Base-by-base conservation (phyloP, 1,140 invertebrate species). In the Archegozetes longisetosus region DNA sequence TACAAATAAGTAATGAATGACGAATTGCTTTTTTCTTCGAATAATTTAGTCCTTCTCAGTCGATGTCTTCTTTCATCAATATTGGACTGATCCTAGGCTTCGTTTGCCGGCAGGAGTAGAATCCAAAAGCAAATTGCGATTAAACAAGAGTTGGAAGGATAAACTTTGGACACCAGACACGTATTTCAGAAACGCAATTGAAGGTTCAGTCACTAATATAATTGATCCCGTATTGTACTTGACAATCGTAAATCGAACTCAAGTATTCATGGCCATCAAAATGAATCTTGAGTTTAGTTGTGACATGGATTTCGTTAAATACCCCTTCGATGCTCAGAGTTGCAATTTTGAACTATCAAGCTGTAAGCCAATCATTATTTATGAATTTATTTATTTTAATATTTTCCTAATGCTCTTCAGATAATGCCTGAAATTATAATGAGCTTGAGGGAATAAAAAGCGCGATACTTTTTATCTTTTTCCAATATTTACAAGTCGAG, bases 81-180 rank as follows among this genome's bases (percentile, higher is more conserved):
- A 51, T 23, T 58, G 56, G 56, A 59, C 48, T 55, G 56, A 58
- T 55, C 12, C 58, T 57, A 22, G 56, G n/a, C 56, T 58, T 27
- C 27, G 20, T 20, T 6, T 22, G 25, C 53, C 53, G 32, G 17
- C 32, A 40, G 32, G 32, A 40, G 6, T 40, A 9, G 32, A 40
- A 17, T 6, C 17, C 32, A 40, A 40, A 9, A 40, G 6, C 17
- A 40, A 40, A 40, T 40, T 40, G 17, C 32, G 32, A 40, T 23
- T 55, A 51, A 25, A 40, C 54, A 22, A 55, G 4, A 40, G 24
- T 12, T 55, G 54, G 54, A 22, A 27, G 13, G 28, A 55, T 13
- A 27, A 51, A 13, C 54, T 55, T 12, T 55, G 54, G 54, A 24
- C 23, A 9, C 54, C 54, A 6, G 25, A 40, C 28, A 55, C 54